A percentile compares a stretch with the other conserved stretches of the same genome.
phyloP scores from a whole-genome alignment of 2,888 invertebrate species.

The Anorthoa munda region DNA sequence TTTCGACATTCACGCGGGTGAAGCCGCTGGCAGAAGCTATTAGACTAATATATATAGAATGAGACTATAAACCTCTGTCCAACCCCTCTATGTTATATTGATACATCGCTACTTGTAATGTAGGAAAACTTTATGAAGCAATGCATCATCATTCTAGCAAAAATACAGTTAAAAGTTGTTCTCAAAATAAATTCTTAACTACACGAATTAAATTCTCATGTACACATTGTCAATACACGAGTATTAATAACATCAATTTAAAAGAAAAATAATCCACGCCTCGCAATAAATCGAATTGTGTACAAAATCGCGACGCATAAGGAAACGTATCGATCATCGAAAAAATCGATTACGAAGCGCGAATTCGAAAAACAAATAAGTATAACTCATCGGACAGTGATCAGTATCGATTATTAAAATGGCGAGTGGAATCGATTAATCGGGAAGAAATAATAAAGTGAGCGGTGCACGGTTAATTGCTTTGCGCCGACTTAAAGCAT shows the following conservation, averaged over 20 bases:
- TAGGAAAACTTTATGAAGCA: too few species aligned
- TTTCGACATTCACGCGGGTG: too few species aligned
- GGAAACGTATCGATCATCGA: slow-evolving; percentile 66
- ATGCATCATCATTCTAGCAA: neutral
- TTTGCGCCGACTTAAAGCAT: slow-evolving; percentile 83
- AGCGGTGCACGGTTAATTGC: slow-evolving; percentile 84
- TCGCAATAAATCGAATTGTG: slow-evolving; percentile 72
- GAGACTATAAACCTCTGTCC: too few species aligned
- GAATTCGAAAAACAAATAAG: slow-evolving; percentile 86
- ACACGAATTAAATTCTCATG: slow-evolving; percentile 45
- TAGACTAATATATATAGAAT: too few species aligned
- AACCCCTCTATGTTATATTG: too few species aligned
- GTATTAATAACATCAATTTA: slow-evolving; percentile 58
- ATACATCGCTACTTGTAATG: too few species aligned
- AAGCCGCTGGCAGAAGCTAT: too few species aligned
- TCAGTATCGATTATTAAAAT: slow-evolving; percentile 88
- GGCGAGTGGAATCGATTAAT: slow-evolving; percentile 87
- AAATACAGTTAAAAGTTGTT: slow-evolving; percentile 19
- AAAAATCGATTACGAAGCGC: slow-evolving; percentile 72
- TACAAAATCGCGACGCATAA: slow-evolving; percentile 64
- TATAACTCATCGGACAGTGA: slow-evolving; percentile 84
- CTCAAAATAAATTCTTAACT: slow-evolving; percentile 32
- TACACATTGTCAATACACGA: slow-evolving; percentile 42
- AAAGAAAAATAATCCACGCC: slow-evolving; percentile 54
- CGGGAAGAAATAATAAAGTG: slow-evolving; percentile 83